Percentiles rank a stretch among this genome's conserved stretches.
phyloP scores from a whole-genome alignment of 2,797 vertebrate genomes.

The Microhierax caerulescens region DNA sequence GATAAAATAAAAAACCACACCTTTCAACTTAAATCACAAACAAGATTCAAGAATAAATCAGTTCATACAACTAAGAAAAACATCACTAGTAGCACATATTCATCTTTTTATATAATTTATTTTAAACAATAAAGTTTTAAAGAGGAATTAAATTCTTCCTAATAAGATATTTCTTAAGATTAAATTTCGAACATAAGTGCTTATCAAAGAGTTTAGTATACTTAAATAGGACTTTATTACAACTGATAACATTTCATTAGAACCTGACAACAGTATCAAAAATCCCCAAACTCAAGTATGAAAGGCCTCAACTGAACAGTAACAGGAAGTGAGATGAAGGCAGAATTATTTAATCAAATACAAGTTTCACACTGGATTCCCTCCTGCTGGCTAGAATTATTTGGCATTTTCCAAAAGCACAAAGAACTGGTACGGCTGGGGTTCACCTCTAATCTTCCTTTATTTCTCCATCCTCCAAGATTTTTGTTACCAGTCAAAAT shows the following conservation, averaged over 20 bases:
- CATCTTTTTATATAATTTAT: background rate
- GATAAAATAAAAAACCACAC: background rate
- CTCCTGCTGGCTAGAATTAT: background rate
- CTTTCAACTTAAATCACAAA: background rate
- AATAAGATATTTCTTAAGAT: background rate
- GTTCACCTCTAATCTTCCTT: background rate
- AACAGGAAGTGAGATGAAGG: background rate
- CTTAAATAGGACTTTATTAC: background rate
- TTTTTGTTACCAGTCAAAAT: background rate
- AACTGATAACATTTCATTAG: background rate
- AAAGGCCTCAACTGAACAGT: background rate
- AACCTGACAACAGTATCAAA: background rate
- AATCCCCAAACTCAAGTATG: background rate
- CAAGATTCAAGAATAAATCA: background rate
- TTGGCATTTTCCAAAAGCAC: background rate
- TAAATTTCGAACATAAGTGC: background rate
- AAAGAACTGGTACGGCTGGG: background rate
- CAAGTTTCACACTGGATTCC: background rate
- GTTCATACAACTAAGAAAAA: background rate
- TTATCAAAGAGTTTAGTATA: background rate
- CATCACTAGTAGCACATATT: background rate
- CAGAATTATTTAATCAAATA: background rate
- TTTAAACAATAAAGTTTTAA: background rate
- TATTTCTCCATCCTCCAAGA: background rate
- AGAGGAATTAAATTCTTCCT: background rate